A percentile compares a stretch with the other conserved stretches of the same genome.
phyloP scores from a whole-genome alignment of 2,888 invertebrate species.

The Phymatocera aterrima region DNA sequence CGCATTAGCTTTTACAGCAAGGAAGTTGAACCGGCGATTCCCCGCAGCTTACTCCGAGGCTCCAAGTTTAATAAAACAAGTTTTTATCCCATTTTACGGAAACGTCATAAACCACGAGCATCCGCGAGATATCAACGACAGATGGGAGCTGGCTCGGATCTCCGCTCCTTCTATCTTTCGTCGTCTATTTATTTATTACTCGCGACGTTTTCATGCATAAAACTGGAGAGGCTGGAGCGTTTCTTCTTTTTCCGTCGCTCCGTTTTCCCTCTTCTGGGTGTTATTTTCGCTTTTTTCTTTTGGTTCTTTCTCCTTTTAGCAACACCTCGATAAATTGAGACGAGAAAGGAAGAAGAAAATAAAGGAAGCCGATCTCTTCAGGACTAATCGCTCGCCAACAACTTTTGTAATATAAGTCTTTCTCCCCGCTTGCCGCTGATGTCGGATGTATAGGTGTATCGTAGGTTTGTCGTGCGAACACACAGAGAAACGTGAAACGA shows the following conservation, averaged over 20 bases:
- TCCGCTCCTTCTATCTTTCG: too few species aligned
- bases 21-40: background rate
- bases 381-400: background rate
- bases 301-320: background rate
- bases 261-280: too few species aligned
- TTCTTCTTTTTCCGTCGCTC: too few species aligned
- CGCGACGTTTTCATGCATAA: too few species aligned
- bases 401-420: conserved; percentile 37
- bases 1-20: background rate
- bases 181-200: too few species aligned
- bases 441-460: conserved; percentile 12
- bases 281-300: too few species aligned
- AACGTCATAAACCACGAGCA: background rate
- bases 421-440: background rate
- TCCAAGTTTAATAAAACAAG: background rate
- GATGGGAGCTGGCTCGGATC: background rate
- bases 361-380: conserved; percentile 16
- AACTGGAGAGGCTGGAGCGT: too few species aligned
- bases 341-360: background rate
- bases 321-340: conserved; percentile 2
- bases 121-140: background rate
- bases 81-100: background rate
- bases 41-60: background rate
- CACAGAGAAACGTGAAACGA: too few species aligned
- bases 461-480: background rate